phyloP scores from a whole-genome alignment of 2,888 invertebrate species.

The Aphidoletes aphidimyza region DNA sequence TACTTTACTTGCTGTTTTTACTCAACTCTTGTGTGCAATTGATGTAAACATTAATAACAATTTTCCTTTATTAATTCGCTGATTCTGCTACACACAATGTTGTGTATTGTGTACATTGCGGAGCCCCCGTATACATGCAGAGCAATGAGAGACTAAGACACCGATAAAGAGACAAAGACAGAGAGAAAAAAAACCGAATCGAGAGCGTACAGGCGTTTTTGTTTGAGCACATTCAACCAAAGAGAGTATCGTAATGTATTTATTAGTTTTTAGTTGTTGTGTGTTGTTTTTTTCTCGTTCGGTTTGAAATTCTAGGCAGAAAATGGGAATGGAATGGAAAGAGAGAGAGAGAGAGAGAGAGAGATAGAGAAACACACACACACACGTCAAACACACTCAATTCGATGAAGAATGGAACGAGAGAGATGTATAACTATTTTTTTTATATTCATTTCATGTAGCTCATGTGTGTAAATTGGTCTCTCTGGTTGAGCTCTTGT shows the following conservation, averaged over 20 bases:
- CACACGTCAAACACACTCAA: too few relatives aligned
- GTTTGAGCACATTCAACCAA: background rate
- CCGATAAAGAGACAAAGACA: too few relatives aligned
- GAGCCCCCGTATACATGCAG: too few relatives aligned
- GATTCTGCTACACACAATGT: constrained; percentile 15
- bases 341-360: background rate
- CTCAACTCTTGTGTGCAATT: background rate
- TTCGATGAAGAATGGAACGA: too few relatives aligned
- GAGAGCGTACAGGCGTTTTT: background rate
- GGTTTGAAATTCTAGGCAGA: constrained; percentile 12
- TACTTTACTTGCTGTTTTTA: background rate
- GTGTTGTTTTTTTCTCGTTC: too few relatives aligned
- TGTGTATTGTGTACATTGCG: background rate
- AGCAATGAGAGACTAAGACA: too few relatives aligned
- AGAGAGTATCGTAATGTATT: constrained; percentile 11
- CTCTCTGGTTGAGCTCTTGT: too few relatives aligned
- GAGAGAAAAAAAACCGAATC: background rate
- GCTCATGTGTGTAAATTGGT: constrained; percentile 20
- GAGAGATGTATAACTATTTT: too few relatives aligned
- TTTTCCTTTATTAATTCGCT: constrained; percentile 31
- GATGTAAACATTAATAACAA: constrained; percentile 30
- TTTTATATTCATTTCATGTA: background rate
- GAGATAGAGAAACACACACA: background rate
- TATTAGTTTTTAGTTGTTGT: too few relatives aligned
- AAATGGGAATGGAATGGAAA: background rate